Base-by-base conservation (phyloP, 1,140 invertebrate species). In the Leptopilina clavipes region DNA sequence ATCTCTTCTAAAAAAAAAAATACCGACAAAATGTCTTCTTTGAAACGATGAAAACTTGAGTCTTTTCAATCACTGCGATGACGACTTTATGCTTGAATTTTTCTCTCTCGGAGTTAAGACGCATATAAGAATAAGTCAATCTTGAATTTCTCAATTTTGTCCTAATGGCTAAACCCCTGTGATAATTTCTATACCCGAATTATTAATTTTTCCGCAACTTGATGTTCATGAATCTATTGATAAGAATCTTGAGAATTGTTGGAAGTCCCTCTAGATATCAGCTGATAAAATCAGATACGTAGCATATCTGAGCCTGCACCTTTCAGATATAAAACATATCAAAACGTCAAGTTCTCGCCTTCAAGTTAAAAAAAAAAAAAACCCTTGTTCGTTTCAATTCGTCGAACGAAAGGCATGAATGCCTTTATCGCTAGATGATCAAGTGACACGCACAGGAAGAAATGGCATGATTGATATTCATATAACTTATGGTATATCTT, bases 381-480 rank as follows among this genome's bases (percentile, higher is more conserved):
- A 37, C 25, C 56, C 56, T 59, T 59, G 22, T 65, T 65, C 59
- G 12, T 31, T 65, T 31, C 19, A 31, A 65, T 65, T 65, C 59
- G 22, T 65, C 22, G 14, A 37, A 65, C 59, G 59, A 37, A 65
- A 65, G 25, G 25, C 25, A 65, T 65, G 59, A 65, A 74, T 59
- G 70, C 1, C 78, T 83, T 84, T 84, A 82, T 84, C 82, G 76
- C 56, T 65, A 75, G 40, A 56, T 76, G 76, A 85, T 83, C 83
- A 80, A 45, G 77, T 70, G 79, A 80, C 83, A 83, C 81, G 80
- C 78, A 81, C 81, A 84, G 19, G 22, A 31, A 65, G 40, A 40
- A 81, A 71, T 77, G 52, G 78, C 82, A 86, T 88, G 87, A 88
- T 87, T 87, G 87, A 88, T 87, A 82, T 80, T 76, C 76, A 77